Evolutionary conservation across 30 jellyfish, hydroid and myxozoan species (phyloP).

Genomic region (Aurelia sp.): DNA sequence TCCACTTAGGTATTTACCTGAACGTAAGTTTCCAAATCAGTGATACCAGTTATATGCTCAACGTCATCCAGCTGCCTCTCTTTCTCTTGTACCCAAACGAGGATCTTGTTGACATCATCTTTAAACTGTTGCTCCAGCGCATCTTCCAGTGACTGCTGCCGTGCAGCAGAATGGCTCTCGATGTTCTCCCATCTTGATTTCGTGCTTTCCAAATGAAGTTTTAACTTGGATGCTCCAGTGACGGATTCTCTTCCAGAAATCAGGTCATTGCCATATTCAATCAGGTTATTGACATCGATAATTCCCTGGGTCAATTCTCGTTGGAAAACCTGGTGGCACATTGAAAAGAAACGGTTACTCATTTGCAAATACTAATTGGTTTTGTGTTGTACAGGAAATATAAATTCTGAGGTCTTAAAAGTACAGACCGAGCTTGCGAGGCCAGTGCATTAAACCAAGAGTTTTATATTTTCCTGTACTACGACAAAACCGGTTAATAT

Average conservation of each 20-base stretch:
- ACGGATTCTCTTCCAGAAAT: slow-evolving; percentile 68
- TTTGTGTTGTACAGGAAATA: too few species aligned
- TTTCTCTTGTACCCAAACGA: slow-evolving; percentile 75
- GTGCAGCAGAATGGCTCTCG: slow-evolving; percentile 34
- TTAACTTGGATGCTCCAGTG: slow-evolving; percentile 79
- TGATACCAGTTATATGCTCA: slow-evolving; percentile 1
- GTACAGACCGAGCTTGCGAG: too few species aligned
- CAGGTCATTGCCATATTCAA: slow-evolving; percentile 80
- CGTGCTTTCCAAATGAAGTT: slow-evolving; percentile 83
- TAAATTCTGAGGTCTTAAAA: too few species aligned
- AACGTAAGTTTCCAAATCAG: slow-evolving; percentile 16
- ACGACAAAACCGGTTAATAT: too few species aligned
- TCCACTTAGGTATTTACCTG: neutral
- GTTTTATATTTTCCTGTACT: too few species aligned
- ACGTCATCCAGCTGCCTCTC: slow-evolving; percentile 50
- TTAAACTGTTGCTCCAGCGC: slow-evolving; percentile 67
- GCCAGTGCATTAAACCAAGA: too few species aligned
- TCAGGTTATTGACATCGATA: slow-evolving; percentile 66
- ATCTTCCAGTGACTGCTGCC: slow-evolving; percentile 69
- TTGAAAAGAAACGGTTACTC: neutral
- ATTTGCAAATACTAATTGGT: too few species aligned
- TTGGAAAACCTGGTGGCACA: slow-evolving; percentile 67
- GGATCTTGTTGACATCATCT: slow-evolving; percentile 58
- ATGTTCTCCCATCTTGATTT: slow-evolving; percentile 84
- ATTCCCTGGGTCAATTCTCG: slow-evolving; percentile 88